Evolutionary conservation across 2,888 invertebrate species (phyloP).

Genomic region (Rotaria magnacalcarata): DNA sequence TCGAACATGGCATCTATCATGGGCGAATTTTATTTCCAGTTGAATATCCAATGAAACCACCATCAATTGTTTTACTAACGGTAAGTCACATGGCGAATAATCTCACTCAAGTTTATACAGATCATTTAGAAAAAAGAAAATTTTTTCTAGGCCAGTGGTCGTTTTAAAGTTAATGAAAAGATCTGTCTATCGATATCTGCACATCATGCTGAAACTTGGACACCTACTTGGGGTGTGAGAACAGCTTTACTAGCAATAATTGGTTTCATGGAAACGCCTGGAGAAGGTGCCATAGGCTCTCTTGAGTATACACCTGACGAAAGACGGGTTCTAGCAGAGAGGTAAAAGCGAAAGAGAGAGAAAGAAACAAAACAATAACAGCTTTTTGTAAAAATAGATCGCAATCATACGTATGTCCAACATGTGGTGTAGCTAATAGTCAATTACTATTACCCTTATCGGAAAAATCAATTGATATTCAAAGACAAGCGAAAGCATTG

Average conservation of each 20-base stretch:
- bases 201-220: conserved; percentile 92
- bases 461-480: background rate
- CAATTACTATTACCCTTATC: background rate
- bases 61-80: conserved; percentile 83
- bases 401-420: background rate
- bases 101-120: too few species aligned
- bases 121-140: too few species aligned
- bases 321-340: conserved; percentile 69
- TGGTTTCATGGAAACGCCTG: conserved; percentile 83
- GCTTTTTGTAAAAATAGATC: background rate
- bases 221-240: conserved; percentile 65
- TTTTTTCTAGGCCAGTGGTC: conserved; percentile 73
- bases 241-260: conserved; percentile 84
- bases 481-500: background rate
- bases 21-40: conserved; percentile 80
- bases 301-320: conserved; percentile 81
- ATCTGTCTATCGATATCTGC: conserved; percentile 91
- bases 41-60: conserved; percentile 95
- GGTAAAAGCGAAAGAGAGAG: too few species aligned
- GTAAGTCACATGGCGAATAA: conserved; percentile 60
- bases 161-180: conserved; percentile 86
- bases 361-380: too few species aligned
- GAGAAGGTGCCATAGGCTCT: conserved; percentile 82
- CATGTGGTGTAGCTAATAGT: background rate
- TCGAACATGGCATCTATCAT: conserved; percentile 83